Evolutionary conservation across 2,113 vertebrate species (phyloP), one percentile per base, ranked within the genome.

Genomic region (Corythornis vintsioides): DNA sequence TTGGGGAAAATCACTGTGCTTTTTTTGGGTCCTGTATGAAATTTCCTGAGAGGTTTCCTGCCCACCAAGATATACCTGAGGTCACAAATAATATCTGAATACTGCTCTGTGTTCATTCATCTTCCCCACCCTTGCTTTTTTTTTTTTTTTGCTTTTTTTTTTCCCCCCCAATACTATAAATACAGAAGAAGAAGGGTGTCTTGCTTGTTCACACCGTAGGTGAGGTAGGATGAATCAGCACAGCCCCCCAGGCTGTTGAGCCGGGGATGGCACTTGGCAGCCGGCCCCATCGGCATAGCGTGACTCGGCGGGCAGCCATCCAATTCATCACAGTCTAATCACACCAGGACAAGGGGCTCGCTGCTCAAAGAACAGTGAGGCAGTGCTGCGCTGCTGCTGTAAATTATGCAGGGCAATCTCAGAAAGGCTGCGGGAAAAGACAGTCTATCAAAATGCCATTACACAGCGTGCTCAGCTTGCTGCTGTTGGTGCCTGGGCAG

Each of bases 391-490:
- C 63, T 80, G 84, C 75, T n/a, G 84, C 50, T 88, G 86, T 93
- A 78, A 96, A 95, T 96, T 77, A 87, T 86, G 83, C 73, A 83
- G 85, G 74, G 75, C 31, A 88, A 63, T 55, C 56, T 76, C 11
- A 7, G 42, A 29, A 82, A 96, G 86, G 88, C 75, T 73, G 76
- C n/a, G 60, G 86, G 65, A 88, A 69, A 56, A 60, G 78, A 8
- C 90, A 93, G 84, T 95, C 83, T 67, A 96, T 95, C 89, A 89
- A 95, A 97, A 83, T 92, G 83, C 93, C 94, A 57, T 93, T 92
- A 92, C 63, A 8, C 6, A 35, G 45, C 13, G 10, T 12, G 35
- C 61, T n/a, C 31, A 35, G 55, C 71, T 38, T 77, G 92, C 79
- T 87, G 95, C 73, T 88, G 86, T 67, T 45, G 50, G 57, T 85